Evolutionary conservation across 2,797 vertebrate genomes (phyloP).

Genomic region (Sternarchorhynchus goeldii): DNA sequence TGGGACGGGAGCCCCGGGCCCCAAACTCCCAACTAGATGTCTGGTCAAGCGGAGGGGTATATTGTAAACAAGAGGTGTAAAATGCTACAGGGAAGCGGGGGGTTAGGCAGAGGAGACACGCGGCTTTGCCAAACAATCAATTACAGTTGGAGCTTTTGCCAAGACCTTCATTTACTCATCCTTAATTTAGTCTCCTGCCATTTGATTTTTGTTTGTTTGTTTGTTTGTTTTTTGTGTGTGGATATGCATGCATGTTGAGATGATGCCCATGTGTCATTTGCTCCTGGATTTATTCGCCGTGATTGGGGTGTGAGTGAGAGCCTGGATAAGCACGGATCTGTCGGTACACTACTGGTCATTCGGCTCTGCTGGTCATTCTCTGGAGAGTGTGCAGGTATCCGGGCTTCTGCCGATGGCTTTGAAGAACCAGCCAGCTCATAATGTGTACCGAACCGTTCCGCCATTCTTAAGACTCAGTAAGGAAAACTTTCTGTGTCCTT

Average conservation of each 20-base stretch:
- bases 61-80: slow-evolving; percentile 64
- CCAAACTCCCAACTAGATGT: slow-evolving; percentile 59
- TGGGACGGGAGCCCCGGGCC: slow-evolving; percentile 55
- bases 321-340: background rate
- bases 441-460: background rate
- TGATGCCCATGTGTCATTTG: background rate
- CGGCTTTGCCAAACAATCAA: slow-evolving; percentile 77
- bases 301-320: slow-evolving; percentile 33
- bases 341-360: background rate
- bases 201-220: slow-evolving; percentile 51
- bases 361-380: slow-evolving; percentile 4
- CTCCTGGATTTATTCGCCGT: slow-evolving; percentile 14
- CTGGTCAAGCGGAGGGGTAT: slow-evolving; percentile 59
- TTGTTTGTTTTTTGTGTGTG: background rate
- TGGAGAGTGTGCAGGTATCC: background rate
- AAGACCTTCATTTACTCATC: slow-evolving; percentile 75
- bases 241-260: background rate
- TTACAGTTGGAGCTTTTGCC: slow-evolving; percentile 72
- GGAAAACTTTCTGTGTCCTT: slow-evolving; percentile 63
- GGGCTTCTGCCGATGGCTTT: background rate
- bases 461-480: slow-evolving; percentile 65
- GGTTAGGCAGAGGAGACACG: slow-evolving; percentile 48
- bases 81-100: slow-evolving; percentile 50
- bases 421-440: background rate
- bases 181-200: slow-evolving; percentile 71